A percentile compares a stretch with the other conserved stretches of the same genome.
Conservation (phyloP, 2,797 vertebrate genomes). For the Tenualosa thibaudeaui region DNA sequence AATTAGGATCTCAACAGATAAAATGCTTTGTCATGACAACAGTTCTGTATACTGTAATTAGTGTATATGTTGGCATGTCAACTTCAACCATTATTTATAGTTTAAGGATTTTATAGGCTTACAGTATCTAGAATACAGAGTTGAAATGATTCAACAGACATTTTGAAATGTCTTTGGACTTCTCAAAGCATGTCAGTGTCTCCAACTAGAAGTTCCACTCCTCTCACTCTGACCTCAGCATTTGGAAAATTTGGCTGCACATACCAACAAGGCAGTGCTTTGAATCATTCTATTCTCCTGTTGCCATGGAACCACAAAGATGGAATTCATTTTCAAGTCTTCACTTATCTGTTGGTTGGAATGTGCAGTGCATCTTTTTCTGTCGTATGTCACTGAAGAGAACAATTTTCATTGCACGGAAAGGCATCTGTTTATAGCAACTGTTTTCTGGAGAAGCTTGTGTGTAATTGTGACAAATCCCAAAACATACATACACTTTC, state of each 20-base stretch:
- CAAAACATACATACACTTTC: not conserved
- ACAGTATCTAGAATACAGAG: not conserved
- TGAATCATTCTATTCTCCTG: not conserved
- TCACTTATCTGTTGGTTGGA: not conserved
- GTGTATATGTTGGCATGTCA: not conserved
- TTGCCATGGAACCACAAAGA: conserved; percentile 39
- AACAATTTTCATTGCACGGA: not conserved
- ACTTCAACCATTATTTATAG: not conserved
- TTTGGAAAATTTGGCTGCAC: not conserved
- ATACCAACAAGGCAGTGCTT: not conserved
- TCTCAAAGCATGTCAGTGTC: not conserved
- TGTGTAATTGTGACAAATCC: not conserved
- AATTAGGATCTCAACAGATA: not conserved
- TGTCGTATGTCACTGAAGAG: not conserved
- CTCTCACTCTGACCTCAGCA: not conserved
- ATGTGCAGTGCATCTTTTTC: not conserved
- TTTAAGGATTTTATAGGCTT: not conserved
- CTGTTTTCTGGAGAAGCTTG: not conserved
- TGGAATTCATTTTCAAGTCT: not conserved
- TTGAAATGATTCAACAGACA: not conserved
- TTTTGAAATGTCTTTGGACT: not conserved
- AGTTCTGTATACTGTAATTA: not conserved
- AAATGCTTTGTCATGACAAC: not conserved
- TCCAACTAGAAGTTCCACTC: not conserved
- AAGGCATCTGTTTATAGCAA: not conserved